Percentiles rank a stretch among this genome's conserved stretches.
Evolutionary conservation across 1,140 invertebrate genomes (phyloP).

Genomic region (Drosophila ficusphila): DNA sequence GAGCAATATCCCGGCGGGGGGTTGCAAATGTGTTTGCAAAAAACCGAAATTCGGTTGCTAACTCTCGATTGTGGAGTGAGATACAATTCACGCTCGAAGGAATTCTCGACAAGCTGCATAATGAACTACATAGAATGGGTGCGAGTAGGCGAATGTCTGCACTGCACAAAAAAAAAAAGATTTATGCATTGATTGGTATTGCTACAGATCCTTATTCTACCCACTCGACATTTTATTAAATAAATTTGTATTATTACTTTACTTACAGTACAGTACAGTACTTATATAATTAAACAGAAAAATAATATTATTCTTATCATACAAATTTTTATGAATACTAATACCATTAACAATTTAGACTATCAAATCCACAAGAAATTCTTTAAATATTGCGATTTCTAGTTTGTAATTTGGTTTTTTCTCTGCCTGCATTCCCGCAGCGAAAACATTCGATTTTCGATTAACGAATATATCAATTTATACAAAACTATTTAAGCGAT

Average conservation of each 20-base stretch:
- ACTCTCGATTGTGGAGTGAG: constrained; percentile 46
- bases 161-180: constrained; percentile 1
- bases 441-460: constrained; percentile 25
- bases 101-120: constrained; percentile 57
- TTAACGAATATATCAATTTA: constrained; percentile 50
- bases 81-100: constrained; percentile 53
- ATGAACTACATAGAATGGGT: constrained; percentile 54
- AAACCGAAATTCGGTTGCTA: constrained; percentile 45
- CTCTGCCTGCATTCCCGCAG: background rate
- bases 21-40: constrained; percentile 42
- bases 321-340: too few relatives aligned
- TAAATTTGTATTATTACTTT: too few relatives aligned
- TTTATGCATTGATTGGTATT: background rate
- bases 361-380: too few relatives aligned
- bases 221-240: too few relatives aligned
- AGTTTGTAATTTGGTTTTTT: background rate
- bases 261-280: too few relatives aligned
- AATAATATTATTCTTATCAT: too few relatives aligned
- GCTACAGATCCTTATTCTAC: too few relatives aligned
- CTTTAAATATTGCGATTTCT: too few relatives aligned
- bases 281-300: too few relatives aligned
- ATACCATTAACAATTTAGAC: background rate
- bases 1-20: constrained; percentile 36
- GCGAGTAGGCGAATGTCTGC: constrained; percentile 43
- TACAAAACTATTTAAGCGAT: constrained; percentile 55